phyloP scores from a whole-genome alignment of 1,140 invertebrate species.

The Armadillidium nasatum region DNA sequence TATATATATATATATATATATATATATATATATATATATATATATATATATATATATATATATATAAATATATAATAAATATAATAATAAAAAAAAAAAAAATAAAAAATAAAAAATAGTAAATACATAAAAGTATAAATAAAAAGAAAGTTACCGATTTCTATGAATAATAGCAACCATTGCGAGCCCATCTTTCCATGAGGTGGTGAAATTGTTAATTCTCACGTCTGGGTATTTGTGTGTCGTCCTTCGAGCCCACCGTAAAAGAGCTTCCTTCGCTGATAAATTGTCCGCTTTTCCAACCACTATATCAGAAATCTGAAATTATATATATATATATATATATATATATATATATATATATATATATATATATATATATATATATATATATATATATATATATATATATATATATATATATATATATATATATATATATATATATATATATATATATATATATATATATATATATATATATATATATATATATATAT shows the following conservation, averaged over 20 bases:
- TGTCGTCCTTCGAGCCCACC: constrained; percentile 92
- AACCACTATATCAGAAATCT: constrained; percentile 97
- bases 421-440: constrained; percentile 16
- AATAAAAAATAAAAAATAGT: too few species aligned
- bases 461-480: neutral
- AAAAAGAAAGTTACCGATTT: constrained; percentile 62
- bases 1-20: constrained; percentile 19
- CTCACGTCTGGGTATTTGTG: constrained; percentile 94
- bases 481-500: too few species aligned
- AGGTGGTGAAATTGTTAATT: constrained; percentile 90
- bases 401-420: constrained; percentile 16
- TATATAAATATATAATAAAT: neutral
- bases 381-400: neutral
- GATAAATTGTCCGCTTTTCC: constrained; percentile 89
- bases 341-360: neutral
- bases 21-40: constrained; percentile 22
- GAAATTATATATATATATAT: constrained; percentile 48
- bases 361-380: neutral
- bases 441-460: constrained; percentile 11
- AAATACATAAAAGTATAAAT: neutral
- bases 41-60: constrained; percentile 19
- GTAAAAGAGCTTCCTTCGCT: constrained; percentile 86
- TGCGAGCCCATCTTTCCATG: constrained; percentile 96
- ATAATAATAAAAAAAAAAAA: neutral
- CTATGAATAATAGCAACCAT: constrained; percentile 98